Percentiles rank a stretch among this genome's conserved stretches.
Evolutionary conservation across 2,888 invertebrate species (phyloP).

Genomic region (Ceriagrion tenellum): DNA sequence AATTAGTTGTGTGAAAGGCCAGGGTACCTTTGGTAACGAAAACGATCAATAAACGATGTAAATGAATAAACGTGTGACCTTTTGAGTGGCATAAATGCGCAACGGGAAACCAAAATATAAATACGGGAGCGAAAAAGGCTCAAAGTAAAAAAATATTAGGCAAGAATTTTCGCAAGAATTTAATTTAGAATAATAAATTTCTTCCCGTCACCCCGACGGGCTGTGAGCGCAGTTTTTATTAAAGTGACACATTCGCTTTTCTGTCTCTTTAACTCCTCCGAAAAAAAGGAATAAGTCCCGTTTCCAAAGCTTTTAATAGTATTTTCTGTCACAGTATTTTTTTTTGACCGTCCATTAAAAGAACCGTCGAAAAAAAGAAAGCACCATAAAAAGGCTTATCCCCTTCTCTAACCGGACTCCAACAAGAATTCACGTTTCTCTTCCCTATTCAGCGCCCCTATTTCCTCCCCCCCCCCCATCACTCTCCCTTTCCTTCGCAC

Average conservation of each 20-base stretch:
- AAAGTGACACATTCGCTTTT: neutral
- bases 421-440: neutral
- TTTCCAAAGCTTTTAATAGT: neutral
- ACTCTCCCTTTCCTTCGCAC: neutral
- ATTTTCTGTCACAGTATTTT: neutral
- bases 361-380: neutral
- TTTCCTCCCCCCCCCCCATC: neutral
- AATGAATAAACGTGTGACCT: too few species aligned
- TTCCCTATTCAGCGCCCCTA: neutral
- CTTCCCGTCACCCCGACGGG: neutral
- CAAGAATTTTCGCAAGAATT: neutral
- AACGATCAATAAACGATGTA: too few species aligned
- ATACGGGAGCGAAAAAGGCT: neutral
- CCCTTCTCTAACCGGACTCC: neutral
- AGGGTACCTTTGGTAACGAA: too few species aligned
- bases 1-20: too few species aligned
- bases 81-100: neutral
- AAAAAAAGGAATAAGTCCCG: neutral
- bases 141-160: neutral
- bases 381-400: neutral
- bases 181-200: slow-evolving; percentile 9
- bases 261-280: neutral
- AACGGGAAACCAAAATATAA: neutral
- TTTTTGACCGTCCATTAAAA: neutral
- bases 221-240: neutral